Evolutionary conservation across 1,140 invertebrate genomes (phyloP).

Genomic region (Trypoxylus dichotomus): DNA sequence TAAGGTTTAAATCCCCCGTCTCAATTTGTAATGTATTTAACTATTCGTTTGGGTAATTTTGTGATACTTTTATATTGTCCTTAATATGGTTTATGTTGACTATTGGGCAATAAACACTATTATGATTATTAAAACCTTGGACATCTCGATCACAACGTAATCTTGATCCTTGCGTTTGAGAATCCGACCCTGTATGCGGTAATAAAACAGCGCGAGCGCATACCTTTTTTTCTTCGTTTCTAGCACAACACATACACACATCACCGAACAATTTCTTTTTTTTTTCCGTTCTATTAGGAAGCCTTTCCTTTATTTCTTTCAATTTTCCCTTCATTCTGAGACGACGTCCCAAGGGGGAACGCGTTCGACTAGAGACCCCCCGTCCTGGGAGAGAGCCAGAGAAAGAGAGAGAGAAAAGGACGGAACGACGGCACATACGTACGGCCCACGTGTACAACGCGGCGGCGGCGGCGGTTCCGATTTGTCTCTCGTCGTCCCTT

Average conservation of each 20-base stretch:
- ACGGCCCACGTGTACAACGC: neutral
- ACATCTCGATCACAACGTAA: no score
- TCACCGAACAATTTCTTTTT: constrained; percentile 48
- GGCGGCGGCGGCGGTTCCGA: neutral
- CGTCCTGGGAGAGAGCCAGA: neutral
- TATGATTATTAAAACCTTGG: no score
- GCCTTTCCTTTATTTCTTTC: constrained; percentile 49
- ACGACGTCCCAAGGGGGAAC: constrained; percentile 42
- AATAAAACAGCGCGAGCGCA: constrained; percentile 13
- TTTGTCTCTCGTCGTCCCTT: neutral
- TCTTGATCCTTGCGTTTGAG: neutral
- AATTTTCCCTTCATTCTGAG: constrained; percentile 50
- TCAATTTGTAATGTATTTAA: no score
- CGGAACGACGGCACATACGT: neutral
- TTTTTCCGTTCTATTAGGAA: constrained; percentile 46
- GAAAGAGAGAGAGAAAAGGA: neutral
- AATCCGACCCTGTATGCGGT: neutral
- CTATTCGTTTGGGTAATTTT: no score
- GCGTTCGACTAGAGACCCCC: constrained; percentile 10
- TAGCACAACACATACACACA: neutral
- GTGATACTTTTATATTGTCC: no score
- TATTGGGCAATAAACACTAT: no score
- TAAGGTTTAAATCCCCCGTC: no score
- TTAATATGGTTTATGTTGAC: no score
- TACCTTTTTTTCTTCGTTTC: constrained; percentile 29